Base-by-base conservation (phyloP, 1,140 invertebrate species). In the Macrotrachela quadricornifera region DNA sequence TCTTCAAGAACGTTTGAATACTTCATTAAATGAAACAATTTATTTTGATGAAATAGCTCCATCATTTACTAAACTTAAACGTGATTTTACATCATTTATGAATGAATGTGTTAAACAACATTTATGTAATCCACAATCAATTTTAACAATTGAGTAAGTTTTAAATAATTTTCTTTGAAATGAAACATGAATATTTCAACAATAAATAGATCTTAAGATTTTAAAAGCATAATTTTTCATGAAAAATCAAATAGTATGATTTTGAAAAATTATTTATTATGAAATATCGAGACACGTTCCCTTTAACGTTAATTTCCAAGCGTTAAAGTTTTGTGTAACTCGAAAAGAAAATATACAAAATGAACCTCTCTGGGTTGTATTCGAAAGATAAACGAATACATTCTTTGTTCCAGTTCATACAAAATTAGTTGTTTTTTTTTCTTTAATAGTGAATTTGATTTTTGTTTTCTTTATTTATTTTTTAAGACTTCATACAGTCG, bases 41-140 rank as follows among this genome's bases (percentile, higher is more conserved):
- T 94, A 88, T 64, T 96, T 83, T 69, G 88, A 95, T 69, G 88
- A 96, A 71, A 84, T 94, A 17, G 85, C 83, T 1, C 62, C 79
- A 0, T 78, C 78, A 9, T 86, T 91, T 59, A 90, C 85, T 10
- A 76, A 81, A 50, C 17, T 53, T 14, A 44, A 53, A 40, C 46
- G 46, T 13, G 51, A 53, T 15, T 46, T 46, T 21, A 15, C 44
- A 14, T 53, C 37, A 43, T 53, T 53, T 38, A 16, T 53, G 14
- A 42, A 36, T 17, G 46, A 53, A 46, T 53, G 37, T 47, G 39
- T 36, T 10, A 37, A 11, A 30, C 46, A 53, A 17, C 16, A 46
- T 2, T 38, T 21, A 13, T 15, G 14, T 10, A 51, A 45, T 44
- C 30, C 2, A 15, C 3, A 44, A 44, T 15, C n/a, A 6, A 43